These are phyloP conservation scores for Lottia gigantea DNA, from an alignment of 2,888 invertebrate genomes.

Conservation along the genomic window DNA sequence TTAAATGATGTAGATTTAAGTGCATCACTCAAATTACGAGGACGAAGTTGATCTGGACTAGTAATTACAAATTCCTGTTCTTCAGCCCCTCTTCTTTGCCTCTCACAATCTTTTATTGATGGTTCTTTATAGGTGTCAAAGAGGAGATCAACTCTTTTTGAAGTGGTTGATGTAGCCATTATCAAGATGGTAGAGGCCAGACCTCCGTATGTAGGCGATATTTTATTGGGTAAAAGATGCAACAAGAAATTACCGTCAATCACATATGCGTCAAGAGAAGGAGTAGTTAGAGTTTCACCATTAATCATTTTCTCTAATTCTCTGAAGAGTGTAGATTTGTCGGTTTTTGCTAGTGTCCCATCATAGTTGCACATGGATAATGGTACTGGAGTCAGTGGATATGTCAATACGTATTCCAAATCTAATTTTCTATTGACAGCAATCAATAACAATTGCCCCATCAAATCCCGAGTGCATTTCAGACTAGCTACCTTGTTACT, in stretches of 20 bases:
- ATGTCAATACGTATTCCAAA: neutral
- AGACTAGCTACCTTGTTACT: neutral
- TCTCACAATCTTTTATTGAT: conserved; percentile 4
- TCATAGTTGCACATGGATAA: neutral
- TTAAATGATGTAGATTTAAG: neutral
- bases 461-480: neutral
- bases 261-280: too few relatives aligned
- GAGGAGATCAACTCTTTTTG: neutral
- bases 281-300: too few relatives aligned
- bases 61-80: neutral
- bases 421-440: neutral
- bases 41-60: neutral
- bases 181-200: neutral
- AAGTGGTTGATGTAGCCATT: neutral
- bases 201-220: neutral
- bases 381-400: neutral
- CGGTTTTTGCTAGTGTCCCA: conserved; percentile 1
- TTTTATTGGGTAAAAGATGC: conserved; percentile 2
- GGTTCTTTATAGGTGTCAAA: too few relatives aligned
- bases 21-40: neutral
- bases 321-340: too few relatives aligned
- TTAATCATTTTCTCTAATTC: too few relatives aligned
- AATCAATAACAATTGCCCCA: neutral
- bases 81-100: neutral
- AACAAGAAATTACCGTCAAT: neutral